phyloP scores from a whole-genome alignment of 2,113 vertebrate species.

The Pyxicephalus adspersus region DNA sequence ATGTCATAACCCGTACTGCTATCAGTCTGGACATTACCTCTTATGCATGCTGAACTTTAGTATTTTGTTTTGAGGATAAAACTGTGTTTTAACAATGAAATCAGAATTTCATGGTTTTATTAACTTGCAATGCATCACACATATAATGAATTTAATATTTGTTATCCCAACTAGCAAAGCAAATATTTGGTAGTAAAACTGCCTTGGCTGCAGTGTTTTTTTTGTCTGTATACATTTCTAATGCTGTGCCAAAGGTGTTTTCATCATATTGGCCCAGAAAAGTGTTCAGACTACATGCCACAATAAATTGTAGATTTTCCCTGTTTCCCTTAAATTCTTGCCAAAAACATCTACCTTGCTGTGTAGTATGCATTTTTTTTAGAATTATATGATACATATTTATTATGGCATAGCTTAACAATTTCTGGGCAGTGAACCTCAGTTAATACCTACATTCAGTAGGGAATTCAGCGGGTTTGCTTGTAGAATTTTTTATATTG shows the following conservation, averaged over 20 bases:
- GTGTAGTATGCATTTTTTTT: too few relatives aligned
- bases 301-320: too few relatives aligned
- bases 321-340: too few relatives aligned
- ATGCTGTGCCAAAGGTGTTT: conserved; percentile 4
- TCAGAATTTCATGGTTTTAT: neutral
- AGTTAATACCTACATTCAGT: too few relatives aligned
- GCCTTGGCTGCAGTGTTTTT: neutral
- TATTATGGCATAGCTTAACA: too few relatives aligned
- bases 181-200: neutral
- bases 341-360: too few relatives aligned
- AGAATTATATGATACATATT: too few relatives aligned
- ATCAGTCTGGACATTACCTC: neutral
- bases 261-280: neutral
- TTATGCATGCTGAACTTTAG: neutral
- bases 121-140: neutral
- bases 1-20: neutral
- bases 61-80: neutral
- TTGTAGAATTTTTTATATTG: too few relatives aligned
- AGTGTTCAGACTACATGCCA: too few relatives aligned
- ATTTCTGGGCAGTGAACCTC: too few relatives aligned
- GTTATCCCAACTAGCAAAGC: neutral
- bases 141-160: neutral
- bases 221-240: neutral
- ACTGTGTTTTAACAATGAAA: neutral
- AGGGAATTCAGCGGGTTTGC: too few relatives aligned